Evolutionary conservation across 2,888 invertebrate genomes (phyloP).

Genomic region (Trisateles emortualis): DNA sequence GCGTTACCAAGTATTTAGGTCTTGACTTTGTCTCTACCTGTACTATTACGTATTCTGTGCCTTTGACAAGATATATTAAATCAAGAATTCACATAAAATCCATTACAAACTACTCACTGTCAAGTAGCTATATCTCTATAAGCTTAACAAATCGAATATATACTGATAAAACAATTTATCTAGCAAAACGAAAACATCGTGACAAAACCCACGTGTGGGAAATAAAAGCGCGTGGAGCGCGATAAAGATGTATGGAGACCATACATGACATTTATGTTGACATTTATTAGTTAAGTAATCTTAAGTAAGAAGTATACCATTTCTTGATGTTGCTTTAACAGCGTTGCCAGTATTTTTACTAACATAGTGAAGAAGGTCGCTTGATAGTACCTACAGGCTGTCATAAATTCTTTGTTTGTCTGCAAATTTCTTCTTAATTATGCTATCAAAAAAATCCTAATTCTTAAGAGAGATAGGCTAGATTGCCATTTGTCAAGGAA

Average conservation of each 20-base stretch:
- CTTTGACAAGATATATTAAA: too few relatives aligned
- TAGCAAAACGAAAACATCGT: conserved; percentile 12
- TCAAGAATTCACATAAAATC: not conserved
- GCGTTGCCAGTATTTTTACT: not conserved
- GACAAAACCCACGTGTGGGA: conserved; percentile 16
- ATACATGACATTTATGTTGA: conserved; percentile 9
- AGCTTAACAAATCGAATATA: not conserved
- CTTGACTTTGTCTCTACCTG: too few relatives aligned
- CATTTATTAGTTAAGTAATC: conserved; percentile 13
- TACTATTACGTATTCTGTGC: too few relatives aligned
- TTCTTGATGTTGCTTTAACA: not conserved
- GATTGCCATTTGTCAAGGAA: too few relatives aligned
- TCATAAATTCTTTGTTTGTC: too few relatives aligned
- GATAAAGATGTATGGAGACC: conserved; percentile 12
- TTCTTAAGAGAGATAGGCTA: too few relatives aligned
- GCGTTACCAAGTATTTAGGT: too few relatives aligned
- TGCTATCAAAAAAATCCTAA: too few relatives aligned
- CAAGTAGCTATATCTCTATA: not conserved
- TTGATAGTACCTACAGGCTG: too few relatives aligned
- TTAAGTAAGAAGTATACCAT: conserved; percentile 5
- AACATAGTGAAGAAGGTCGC: not conserved
- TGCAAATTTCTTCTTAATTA: too few relatives aligned
- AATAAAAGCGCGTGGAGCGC: conserved; percentile 12
- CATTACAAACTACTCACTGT: not conserved
- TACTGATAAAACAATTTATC: conserved; percentile 1